Base-by-base conservation (phyloP, 2,113 vertebrate species). In the Osmerus eperlanus region DNA sequence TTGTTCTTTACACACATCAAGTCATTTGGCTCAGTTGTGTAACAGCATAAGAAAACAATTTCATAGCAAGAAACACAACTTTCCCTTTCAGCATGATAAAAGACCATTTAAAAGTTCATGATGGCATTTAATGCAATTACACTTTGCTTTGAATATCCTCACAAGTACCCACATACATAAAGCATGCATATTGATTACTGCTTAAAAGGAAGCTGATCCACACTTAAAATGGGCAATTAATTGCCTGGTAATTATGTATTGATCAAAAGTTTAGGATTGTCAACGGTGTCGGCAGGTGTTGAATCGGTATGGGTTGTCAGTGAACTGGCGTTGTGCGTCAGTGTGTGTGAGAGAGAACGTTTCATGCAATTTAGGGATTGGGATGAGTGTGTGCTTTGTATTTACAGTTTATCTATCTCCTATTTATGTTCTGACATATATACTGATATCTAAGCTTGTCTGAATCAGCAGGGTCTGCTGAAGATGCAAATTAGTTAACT, bases 221-320 rank as follows among this genome's bases (percentile, higher is more conserved):
- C 54, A 25, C 55, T 66, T 65, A 71, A 70, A 82, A 67, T 64
- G 16, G 70, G 41, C 85, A 83, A 84, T 84, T 85, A 70, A 81
- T 82, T 78, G 70, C 25, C 58, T 56, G 77, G 72, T 83, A 83
- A 85, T 83, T 83, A 79, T 79, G 66, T 81, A 79, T 86, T 72
- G 78, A 89, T 89, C 53, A 19, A 36, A 18, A 64, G 76, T 67
- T 79, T 82, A 78, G 76, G 71, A 67, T 54, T 77, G 80, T 82
- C 77, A 78, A 68, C 74, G 70, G 67, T 21, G 21, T 21, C 21
- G 21, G 78, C 28, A 56, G 55, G 23, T 66, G 64, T 70, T 74
- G 73, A 79, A 84, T 80, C 1, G 18, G 13, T 7, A 9, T 61
- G 21, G 36, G 25, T 67, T 78, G 72, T 66, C 23, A 63, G 25